These are phyloP conservation scores for Centroberyx gerrardi DNA, from an alignment of 2,797 vertebrate genomes.

Conservation along the genomic window DNA sequence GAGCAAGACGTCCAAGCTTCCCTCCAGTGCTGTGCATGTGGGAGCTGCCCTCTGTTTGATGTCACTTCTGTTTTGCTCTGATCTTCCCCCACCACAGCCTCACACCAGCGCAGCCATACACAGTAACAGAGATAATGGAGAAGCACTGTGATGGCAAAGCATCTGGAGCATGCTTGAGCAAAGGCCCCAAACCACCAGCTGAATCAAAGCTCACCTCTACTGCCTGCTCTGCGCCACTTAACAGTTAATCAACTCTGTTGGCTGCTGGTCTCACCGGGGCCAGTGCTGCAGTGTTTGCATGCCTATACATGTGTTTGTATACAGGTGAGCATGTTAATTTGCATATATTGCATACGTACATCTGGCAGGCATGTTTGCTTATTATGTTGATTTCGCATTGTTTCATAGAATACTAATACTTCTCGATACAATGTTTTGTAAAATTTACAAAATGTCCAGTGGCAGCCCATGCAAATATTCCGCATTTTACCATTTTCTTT, in stretches of 20 bases:
- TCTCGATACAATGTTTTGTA: too few relatives aligned
- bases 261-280: neutral
- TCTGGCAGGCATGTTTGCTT: too few relatives aligned
- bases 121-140: slow-evolving; percentile 51
- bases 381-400: too few relatives aligned
- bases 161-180: slow-evolving; percentile 42
- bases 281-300: neutral
- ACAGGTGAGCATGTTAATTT: neutral
- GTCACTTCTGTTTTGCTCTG: slow-evolving; percentile 77
- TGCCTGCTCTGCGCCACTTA: neutral
- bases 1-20: slow-evolving; percentile 58
- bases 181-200: slow-evolving; percentile 52
- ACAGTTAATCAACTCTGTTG: neutral
- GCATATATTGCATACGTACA: neutral
- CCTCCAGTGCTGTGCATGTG: slow-evolving; percentile 47
- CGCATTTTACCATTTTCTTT: neutral
- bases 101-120: slow-evolving; percentile 25
- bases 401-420: too few relatives aligned
- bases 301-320: neutral
- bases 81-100: slow-evolving; percentile 60
- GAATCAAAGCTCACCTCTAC: slow-evolving; percentile 50
- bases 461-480: neutral
- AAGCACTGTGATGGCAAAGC: slow-evolving; percentile 7
- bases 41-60: slow-evolving; percentile 76
- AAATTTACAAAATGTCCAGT: too few relatives aligned